Conservation (phyloP, 2,888 invertebrate genomes). For the Hyposoter dolosus region DNA sequence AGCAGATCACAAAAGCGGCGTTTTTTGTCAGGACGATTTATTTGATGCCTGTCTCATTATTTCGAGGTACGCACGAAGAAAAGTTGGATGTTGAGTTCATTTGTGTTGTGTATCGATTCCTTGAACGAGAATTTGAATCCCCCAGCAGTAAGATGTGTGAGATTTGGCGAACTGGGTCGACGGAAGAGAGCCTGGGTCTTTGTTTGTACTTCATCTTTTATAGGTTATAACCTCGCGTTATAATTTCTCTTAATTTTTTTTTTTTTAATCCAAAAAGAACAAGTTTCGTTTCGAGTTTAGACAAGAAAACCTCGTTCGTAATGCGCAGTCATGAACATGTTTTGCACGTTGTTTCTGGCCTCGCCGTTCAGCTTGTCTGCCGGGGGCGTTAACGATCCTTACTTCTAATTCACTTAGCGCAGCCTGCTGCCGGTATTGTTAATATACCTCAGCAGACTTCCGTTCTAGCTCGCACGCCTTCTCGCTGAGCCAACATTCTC, state of each 20-base stretch:
- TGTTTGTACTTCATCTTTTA: background rate
- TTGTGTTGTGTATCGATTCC: background rate
- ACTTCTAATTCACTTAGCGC: constrained; percentile 74
- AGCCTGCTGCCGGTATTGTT: constrained; percentile 34
- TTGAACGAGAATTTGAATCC: background rate
- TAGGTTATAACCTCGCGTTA: no score
- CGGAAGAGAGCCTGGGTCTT: background rate
- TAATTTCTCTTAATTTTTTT: no score
- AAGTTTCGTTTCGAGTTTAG: constrained; percentile 30
- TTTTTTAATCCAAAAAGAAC: background rate
- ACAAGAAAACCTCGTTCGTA: constrained; percentile 48
- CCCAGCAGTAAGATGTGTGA: background rate
- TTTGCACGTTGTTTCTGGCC: constrained; percentile 68
- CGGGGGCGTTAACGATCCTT: constrained; percentile 73
- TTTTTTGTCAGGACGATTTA: background rate
- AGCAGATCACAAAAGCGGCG: background rate
- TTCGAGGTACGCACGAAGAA: background rate
- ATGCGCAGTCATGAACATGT: constrained; percentile 46
- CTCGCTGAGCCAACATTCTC: constrained; percentile 73
- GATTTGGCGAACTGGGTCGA: background rate
- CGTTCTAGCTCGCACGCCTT: constrained; percentile 61
- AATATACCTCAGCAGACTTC: constrained; percentile 39
- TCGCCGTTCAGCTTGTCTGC: constrained; percentile 50
- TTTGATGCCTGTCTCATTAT: constrained; percentile 20
- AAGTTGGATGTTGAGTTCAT: background rate